Base-by-base conservation (phyloP, 2,113 vertebrate genomes). In the Sander vitreus region DNA sequence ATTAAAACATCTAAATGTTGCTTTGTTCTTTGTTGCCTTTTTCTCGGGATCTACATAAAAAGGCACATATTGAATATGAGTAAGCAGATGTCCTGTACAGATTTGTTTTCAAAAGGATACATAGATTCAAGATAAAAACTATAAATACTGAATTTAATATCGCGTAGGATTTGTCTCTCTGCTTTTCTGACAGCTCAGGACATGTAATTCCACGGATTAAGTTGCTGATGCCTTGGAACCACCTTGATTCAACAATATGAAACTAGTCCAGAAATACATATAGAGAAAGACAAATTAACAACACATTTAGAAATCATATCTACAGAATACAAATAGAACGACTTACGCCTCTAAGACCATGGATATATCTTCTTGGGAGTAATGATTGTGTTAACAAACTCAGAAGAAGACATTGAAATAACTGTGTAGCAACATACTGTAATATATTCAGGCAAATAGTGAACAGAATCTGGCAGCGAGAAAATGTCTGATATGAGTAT, bases 241-340 rank as follows among this genome's bases (percentile, higher is more conserved):
- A 59, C 23, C 64, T 84, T 79, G 57, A 85, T 90, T 88, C 76
- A 90, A 87, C 75, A 82, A 66, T 60, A 80, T 81, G 33, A 81
- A 87, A 84, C 18, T 72, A 53, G 51, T 27, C 67, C 19, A 88
- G 73, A 79, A 81, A 89, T 68, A 82, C 63, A 80, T 72, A 50
- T 45, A 64, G 33, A 62, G 13, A 60, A 65, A 84, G 47, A 53
- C 45, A 60, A 75, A 86, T 78, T 53, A 78, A 88, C 66, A 58
- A 72, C 30, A 58, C 6, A 66, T 2, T 23, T 16, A 63, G 39
- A 53, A 71, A 65, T 68, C 43, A 39, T 30, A 55, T n/a, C 10
- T 23, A n/a, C 4, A 48, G 27, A 73, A 72, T 27, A 73, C 64
- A 72, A 85, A 77, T 2, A 21, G 16, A 5, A 33, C 3, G 6